Evolutionary conservation across 1,140 invertebrate species (phyloP).

Genomic region (Lepidotrigona ventralis): DNA sequence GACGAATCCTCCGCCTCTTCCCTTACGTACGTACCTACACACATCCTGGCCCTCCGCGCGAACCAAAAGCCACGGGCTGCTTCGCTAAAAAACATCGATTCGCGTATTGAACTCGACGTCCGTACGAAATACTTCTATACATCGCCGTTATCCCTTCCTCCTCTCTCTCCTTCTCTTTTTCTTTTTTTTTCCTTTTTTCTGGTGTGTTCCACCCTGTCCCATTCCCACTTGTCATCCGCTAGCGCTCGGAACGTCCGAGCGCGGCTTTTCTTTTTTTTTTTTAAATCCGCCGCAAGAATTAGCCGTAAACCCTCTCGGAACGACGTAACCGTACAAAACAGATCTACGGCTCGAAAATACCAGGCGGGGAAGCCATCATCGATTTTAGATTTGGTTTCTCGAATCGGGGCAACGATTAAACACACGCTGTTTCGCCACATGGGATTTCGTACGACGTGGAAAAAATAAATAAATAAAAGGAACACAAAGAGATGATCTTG

Average conservation of each 20-base stretch:
- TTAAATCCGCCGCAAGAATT: neutral
- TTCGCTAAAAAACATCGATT: conserved; percentile 47
- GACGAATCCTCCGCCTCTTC: conserved; percentile 47
- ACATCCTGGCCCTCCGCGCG: conserved; percentile 21
- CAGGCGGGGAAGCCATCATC: neutral
- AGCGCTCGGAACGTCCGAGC: neutral
- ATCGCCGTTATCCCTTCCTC: neutral
- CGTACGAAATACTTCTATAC: neutral
- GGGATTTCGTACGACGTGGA: neutral
- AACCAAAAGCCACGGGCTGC: conserved; percentile 25
- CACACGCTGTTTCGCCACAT: too few relatives aligned
- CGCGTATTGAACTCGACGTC: conserved; percentile 22
- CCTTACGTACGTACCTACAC: conserved; percentile 26
- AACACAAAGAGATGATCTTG: neutral
- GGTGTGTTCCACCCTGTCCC: neutral
- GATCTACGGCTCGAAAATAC: neutral
- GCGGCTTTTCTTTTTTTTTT: neutral
- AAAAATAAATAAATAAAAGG: neutral
- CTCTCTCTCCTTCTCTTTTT: too few relatives aligned
- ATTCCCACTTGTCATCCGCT: neutral
- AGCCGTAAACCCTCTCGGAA: neutral
- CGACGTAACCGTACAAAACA: neutral
- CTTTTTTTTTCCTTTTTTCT: too few relatives aligned
- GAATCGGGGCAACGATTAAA: neutral
- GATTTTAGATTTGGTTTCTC: neutral